Percentiles rank a stretch among this genome's conserved stretches.
These are phyloP conservation scores for Melieria crassipennis DNA, from an alignment of 2,888 invertebrate genomes.

Conservation along the genomic window DNA sequence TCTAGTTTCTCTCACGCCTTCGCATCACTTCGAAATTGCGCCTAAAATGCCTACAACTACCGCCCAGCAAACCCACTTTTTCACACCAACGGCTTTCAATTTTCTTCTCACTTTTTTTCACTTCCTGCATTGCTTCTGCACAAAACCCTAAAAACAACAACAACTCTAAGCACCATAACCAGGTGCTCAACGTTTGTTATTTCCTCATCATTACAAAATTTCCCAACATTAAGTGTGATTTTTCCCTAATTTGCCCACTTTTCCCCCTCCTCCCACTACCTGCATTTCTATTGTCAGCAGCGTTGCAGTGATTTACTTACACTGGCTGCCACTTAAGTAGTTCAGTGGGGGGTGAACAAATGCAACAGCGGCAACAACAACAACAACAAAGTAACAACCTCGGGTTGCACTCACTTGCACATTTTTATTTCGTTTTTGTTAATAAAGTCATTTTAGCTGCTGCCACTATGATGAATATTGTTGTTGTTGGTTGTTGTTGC, in stretches of 20 bases:
- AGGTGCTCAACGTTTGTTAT: too few relatives aligned
- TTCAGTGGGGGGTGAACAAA: conserved; percentile 12
- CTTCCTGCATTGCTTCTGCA: too few relatives aligned
- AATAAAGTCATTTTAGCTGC: conserved; percentile 39
- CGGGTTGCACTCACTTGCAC: background rate
- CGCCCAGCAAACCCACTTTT: too few relatives aligned
- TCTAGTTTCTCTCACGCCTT: too few relatives aligned
- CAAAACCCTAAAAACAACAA: too few relatives aligned
- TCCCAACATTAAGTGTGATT: conserved; percentile 27
- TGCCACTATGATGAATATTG: background rate
- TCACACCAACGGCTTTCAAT: too few relatives aligned
- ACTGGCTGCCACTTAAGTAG: conserved; percentile 18
- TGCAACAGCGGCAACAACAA: conserved; percentile 2
- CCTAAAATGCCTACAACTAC: too few relatives aligned
- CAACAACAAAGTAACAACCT: conserved; percentile 7
- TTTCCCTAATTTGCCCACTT: conserved; percentile 8
- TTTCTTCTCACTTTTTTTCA: too few relatives aligned
- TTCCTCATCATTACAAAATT: background rate
- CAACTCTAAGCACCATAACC: too few relatives aligned
- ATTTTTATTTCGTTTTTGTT: conserved; percentile 10
- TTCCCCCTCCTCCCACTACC: too few relatives aligned
- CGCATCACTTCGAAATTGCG: too few relatives aligned
- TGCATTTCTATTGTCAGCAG: background rate
- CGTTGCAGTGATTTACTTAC: background rate
- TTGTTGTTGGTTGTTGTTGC: conserved; percentile 22